Conservation (phyloP, 2,888 invertebrate genomes). For the Dolichopus griseipennis region DNA sequence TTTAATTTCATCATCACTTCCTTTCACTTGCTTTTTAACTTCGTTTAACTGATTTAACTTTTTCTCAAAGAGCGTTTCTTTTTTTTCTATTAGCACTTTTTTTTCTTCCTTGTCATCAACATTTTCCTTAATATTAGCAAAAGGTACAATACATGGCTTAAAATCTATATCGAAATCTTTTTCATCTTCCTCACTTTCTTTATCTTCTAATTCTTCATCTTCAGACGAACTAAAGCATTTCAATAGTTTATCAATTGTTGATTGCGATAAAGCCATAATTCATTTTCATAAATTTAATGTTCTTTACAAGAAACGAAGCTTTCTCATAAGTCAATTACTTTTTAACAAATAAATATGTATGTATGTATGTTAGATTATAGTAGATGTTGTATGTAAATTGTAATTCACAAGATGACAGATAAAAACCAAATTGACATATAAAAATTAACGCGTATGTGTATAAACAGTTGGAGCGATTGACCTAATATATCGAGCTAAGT, state of each 20-base stretch:
- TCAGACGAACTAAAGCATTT: neutral
- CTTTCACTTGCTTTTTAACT: neutral
- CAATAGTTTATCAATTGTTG: neutral
- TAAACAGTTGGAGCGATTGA: too few species aligned
- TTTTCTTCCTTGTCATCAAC: neutral
- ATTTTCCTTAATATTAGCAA: neutral
- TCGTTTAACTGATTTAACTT: neutral
- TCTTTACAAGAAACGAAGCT: too few species aligned
- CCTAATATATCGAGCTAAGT: too few species aligned
- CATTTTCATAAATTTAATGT: neutral
- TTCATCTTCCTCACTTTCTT: neutral
- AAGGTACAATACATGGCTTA: neutral
- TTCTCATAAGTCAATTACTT: too few species aligned
- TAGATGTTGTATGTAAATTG: too few species aligned
- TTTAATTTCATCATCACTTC: neutral
- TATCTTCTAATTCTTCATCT: conserved; percentile 1
- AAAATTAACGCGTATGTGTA: too few species aligned
- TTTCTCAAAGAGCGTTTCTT: too few species aligned
- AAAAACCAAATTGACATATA: too few species aligned
- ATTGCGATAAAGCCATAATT: neutral
- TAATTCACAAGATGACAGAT: too few species aligned
- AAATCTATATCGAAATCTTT: neutral
- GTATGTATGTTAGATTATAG: too few species aligned
- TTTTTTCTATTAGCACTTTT: neutral
- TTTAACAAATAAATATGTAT: too few species aligned